Conservation (phyloP, 2,113 vertebrate species). For the Albula goreensis region DNA sequence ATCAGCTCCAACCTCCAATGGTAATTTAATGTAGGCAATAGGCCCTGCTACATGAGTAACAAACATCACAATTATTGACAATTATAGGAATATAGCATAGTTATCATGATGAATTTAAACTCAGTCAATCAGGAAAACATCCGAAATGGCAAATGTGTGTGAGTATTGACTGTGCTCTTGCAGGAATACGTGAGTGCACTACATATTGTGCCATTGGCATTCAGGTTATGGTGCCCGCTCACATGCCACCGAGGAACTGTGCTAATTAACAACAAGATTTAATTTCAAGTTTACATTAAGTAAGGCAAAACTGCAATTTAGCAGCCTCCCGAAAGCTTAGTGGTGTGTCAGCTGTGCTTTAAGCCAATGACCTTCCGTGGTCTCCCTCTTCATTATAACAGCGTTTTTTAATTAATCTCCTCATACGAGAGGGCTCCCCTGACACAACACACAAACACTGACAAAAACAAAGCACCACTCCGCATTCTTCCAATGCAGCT, state of each 20-base stretch:
- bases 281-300: background rate
- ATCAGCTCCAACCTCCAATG: too few species aligned
- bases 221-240: background rate
- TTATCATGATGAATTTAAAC: background rate
- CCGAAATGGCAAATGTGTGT: background rate
- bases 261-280: background rate
- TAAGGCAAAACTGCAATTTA: slow-evolving; percentile 29
- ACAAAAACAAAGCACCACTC: background rate
- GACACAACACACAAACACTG: background rate
- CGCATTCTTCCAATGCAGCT: background rate
- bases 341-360: slow-evolving; percentile 28
- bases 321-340: slow-evolving; percentile 13
- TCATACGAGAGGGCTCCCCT: background rate
- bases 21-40: too few species aligned
- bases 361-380: slow-evolving; percentile 17
- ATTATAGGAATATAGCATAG: slow-evolving; percentile 16
- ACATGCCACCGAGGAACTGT: background rate
- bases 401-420: background rate
- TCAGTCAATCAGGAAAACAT: background rate
- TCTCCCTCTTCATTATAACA: slow-evolving; percentile 34
- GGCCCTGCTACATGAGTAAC: too few species aligned
- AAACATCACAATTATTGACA: background rate
- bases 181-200: background rate
- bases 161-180: background rate
- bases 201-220: background rate